Conservation (phyloP, 2,888 invertebrate genomes). For the Philonicus albiceps region DNA sequence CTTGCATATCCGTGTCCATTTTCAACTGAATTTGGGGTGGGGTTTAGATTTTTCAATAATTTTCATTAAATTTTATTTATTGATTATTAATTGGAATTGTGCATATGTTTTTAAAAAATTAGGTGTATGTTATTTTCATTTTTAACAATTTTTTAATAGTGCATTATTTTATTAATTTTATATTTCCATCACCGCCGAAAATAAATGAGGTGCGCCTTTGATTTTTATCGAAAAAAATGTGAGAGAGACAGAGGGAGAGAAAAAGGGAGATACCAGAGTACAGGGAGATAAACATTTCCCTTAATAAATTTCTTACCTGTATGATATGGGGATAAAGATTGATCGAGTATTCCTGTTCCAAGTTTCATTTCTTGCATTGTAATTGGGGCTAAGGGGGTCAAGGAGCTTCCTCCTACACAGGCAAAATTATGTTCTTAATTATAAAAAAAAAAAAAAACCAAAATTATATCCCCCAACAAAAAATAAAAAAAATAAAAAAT, state of each 20-base stretch:
- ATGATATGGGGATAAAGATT: constrained; percentile 73
- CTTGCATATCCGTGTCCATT: constrained; percentile 52
- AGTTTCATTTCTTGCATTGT: constrained; percentile 80
- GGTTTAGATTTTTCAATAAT: too few species aligned
- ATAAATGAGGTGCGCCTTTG: background rate
- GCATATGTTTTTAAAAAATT: too few species aligned
- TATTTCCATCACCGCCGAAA: background rate
- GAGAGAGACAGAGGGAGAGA: background rate
- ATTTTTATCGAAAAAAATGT: background rate
- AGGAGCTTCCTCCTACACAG: constrained; percentile 67
- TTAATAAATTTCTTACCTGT: too few species aligned
- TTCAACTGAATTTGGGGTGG: constrained; percentile 49
- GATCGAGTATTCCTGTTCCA: constrained; percentile 71
- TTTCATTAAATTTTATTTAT: too few species aligned
- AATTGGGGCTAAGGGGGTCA: constrained; percentile 77
- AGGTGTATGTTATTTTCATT: background rate
- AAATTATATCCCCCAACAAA: background rate
- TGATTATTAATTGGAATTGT: too few species aligned
- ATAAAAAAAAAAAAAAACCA: background rate
- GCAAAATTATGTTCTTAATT: constrained; percentile 10
- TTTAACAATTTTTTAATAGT: background rate
- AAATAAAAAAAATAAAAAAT: background rate
- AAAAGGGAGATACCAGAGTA: background rate
- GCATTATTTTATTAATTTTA: background rate
- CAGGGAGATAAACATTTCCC: background rate